These are phyloP conservation scores for Podarcis siculus DNA, from an alignment of 2,797 vertebrate species.

Conservation along the genomic window DNA sequence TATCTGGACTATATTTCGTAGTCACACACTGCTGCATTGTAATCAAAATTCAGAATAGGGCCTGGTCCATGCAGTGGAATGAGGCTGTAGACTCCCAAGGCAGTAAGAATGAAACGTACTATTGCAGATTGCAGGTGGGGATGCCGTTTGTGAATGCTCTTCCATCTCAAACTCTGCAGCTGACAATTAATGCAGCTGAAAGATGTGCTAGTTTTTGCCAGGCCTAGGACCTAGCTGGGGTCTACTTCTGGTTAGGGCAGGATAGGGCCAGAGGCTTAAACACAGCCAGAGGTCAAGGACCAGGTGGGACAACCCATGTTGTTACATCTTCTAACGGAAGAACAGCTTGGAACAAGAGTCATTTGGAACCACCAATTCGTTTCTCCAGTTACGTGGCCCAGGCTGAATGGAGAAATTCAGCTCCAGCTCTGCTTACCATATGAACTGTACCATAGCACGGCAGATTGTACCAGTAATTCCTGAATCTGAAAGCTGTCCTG, in stretches of 20 bases:
- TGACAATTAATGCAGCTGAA: constrained; percentile 15
- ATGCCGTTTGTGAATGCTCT: not conserved
- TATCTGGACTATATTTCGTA: constrained; percentile 66
- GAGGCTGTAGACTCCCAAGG: not conserved
- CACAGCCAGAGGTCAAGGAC: not conserved
- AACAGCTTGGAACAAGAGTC: not conserved
- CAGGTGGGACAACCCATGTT: not conserved
- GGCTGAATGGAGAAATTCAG: not conserved
- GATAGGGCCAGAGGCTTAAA: no score
- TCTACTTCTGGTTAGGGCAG: not conserved
- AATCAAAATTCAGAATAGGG: constrained; percentile 62
- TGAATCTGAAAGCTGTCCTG: not conserved
- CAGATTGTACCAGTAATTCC: no score
- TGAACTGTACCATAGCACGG: not conserved
- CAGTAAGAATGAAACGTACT: not conserved
- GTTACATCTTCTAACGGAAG: not conserved
- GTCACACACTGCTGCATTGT: constrained; percentile 59
- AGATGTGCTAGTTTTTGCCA: not conserved
- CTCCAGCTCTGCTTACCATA: not conserved
- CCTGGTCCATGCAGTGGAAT: not conserved
- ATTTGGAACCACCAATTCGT: not conserved
- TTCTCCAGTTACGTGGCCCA: not conserved
- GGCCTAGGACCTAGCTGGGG: not conserved
- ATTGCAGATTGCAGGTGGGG: not conserved
- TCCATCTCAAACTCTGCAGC: constrained; percentile 35